Evolutionary conservation across 2,888 invertebrate species (phyloP), one percentile per base, ranked within the genome.

Genomic region (Nyleta sp.): DNA sequence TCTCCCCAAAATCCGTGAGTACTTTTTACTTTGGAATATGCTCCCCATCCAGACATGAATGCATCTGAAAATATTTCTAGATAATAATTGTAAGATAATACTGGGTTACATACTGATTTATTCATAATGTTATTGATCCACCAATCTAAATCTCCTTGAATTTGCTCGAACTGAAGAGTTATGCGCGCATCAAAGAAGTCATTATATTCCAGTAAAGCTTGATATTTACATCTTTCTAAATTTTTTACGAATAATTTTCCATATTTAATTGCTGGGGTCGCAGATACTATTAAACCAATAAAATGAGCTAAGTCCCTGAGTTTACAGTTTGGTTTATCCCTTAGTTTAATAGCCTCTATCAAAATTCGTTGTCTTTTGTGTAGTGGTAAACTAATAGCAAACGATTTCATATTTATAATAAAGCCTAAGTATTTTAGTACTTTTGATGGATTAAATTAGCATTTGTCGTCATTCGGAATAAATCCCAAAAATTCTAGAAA

Each of bases 181-280:
- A 64, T 68, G 13, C n/a, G 11, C 17, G 10, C 17, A 18, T 40
- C 15, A 35, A 17, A 20, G 20, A 35, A 11, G 17, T 15, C n/a
- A n/a, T 38, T 38, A 11, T 38, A 11, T 5, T 38, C 38, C 11
- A 1, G 38, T 38, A 38, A n/a, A 15, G 38, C 38, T 13, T 15
- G 15, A n/a, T 11, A 38, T n/a, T 38, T 38, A n/a, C 7, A 7
- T n/a, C 38, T 7, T 38, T 38, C 38, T n/a, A 52, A 33, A 33
- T 31, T 15, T 3, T 33, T 33, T 8, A 17, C 17, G 4, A 38
- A 38, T 6, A 38, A 15, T 11, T 1, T n/a, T 7, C 77, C 80
- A 33, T 80, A 75, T 33, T 70, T 60, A 4, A 62, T 20, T 4
- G 72, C 80, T 18, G 50, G 72, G 20, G 78, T 80, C 11, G 55